These are phyloP conservation scores for Eptatretus atami DNA, from an alignment of 2,797 vertebrate genomes.

Conservation along the genomic window DNA sequence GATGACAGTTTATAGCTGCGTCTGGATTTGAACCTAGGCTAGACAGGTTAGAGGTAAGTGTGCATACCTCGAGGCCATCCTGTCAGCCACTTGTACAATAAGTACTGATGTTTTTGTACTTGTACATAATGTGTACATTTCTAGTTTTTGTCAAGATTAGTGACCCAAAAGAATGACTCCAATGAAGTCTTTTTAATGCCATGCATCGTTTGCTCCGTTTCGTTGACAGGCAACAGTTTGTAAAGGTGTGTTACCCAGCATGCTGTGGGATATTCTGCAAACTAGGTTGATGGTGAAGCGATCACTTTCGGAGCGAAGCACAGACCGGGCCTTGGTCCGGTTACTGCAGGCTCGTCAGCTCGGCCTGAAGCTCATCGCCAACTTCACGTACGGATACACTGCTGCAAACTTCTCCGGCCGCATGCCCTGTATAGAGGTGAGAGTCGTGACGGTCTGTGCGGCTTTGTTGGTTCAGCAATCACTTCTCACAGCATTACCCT, in stretches of 20 bases:
- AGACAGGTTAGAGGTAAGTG: no score
- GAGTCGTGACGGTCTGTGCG: constrained; percentile 3
- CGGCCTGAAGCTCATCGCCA: constrained; percentile 75
- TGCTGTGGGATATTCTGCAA: constrained; percentile 79
- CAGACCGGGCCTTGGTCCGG: constrained; percentile 41
- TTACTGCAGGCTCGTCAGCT: constrained; percentile 76
- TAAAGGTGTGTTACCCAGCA: constrained; percentile 55
- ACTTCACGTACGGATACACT: constrained; percentile 74
- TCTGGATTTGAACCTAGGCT: no score
- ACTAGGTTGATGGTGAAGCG: constrained; percentile 87
- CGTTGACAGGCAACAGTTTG: constrained; percentile 35
- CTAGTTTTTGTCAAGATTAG: no score
- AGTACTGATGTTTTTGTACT: no score
- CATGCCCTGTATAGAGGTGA: constrained; percentile 70
- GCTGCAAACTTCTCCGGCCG: constrained; percentile 66
- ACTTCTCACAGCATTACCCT: no score
- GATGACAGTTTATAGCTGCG: no score
- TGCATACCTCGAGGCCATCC: no score
- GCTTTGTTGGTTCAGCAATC: no score
- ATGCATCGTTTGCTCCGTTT: not conserved
- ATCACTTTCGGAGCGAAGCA: constrained; percentile 48
- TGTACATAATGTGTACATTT: no score
- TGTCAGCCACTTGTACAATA: no score
- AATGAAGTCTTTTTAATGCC: no score
- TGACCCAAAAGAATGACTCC: no score